phyloP scores from a whole-genome alignment of 1,140 invertebrate genomes.

The Drosophila punjabiensis region DNA sequence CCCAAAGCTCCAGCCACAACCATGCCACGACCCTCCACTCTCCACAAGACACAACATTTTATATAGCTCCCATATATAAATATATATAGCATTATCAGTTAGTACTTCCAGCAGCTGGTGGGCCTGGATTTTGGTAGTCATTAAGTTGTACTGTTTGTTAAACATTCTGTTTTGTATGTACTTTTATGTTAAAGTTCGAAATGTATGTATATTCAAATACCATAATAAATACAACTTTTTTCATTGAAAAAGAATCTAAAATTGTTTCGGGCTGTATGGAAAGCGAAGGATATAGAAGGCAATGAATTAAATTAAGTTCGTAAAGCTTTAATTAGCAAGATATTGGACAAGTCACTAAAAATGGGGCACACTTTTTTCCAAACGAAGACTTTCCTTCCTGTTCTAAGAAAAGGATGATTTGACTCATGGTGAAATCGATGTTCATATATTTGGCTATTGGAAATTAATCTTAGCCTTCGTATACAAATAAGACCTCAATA shows the following conservation, averaged over 20 bases:
- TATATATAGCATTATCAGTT: constrained; percentile 46
- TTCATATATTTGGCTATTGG: too few relatives aligned
- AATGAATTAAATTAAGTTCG: too few relatives aligned
- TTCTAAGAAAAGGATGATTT: too few relatives aligned
- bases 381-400: too few relatives aligned
- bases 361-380: too few relatives aligned
- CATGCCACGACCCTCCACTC: constrained; percentile 4
- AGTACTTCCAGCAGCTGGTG: constrained; percentile 50
- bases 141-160: constrained; percentile 82
- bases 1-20: constrained; percentile 49
- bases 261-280: neutral
- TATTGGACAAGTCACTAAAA: too few relatives aligned
- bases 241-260: neutral
- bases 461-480: too few relatives aligned
- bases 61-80: constrained; percentile 25
- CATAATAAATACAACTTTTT: constrained; percentile 58
- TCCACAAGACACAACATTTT: constrained; percentile 29
- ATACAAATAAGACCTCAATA: too few relatives aligned
- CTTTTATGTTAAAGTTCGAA: constrained; percentile 70
- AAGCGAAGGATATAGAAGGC: neutral
- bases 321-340: too few relatives aligned
- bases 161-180: constrained; percentile 60
- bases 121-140: constrained; percentile 76
- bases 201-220: constrained; percentile 64
- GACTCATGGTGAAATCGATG: too few relatives aligned